phyloP scores from a whole-genome alignment of 2,888 invertebrate genomes.

The Sialis fuliginosa region DNA sequence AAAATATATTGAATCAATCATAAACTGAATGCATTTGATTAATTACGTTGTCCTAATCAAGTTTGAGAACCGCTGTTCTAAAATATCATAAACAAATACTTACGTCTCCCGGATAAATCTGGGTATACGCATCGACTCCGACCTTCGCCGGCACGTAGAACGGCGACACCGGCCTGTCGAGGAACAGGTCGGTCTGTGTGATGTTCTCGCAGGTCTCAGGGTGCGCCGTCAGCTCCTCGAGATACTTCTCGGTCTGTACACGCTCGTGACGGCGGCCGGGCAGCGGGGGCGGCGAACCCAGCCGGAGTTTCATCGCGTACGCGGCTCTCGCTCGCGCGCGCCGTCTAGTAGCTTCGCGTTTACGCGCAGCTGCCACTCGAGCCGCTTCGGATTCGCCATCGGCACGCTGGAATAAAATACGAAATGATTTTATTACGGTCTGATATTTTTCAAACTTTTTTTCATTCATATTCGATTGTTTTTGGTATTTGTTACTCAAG shows the following conservation, averaged over 20 bases:
- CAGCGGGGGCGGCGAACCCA: constrained; percentile 60
- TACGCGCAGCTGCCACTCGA: constrained; percentile 42
- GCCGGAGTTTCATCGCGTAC: constrained; percentile 28
- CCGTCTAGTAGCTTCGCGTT: constrained; percentile 57
- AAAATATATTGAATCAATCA: too few relatives aligned
- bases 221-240: constrained; percentile 67
- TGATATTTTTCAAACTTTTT: neutral
- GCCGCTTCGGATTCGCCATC: constrained; percentile 33
- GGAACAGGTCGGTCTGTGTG: constrained; percentile 75
- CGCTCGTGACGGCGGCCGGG: constrained; percentile 70
- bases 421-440: neutral
- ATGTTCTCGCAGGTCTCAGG: constrained; percentile 60
- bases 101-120: constrained; percentile 80
- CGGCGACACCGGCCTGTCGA: constrained; percentile 68
- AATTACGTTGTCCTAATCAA: too few relatives aligned
- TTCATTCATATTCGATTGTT: too few relatives aligned
- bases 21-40: too few relatives aligned
- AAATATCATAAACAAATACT: constrained; percentile 17
- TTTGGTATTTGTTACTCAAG: too few relatives aligned
- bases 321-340: constrained; percentile 41
- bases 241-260: constrained; percentile 76
- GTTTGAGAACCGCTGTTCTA: too few relatives aligned
- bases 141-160: constrained; percentile 60
- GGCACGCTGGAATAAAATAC: constrained; percentile 18
- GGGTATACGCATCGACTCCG: constrained; percentile 66